Base-by-base conservation (phyloP, 2,888 invertebrate genomes). In the Heliconius cydno region DNA sequence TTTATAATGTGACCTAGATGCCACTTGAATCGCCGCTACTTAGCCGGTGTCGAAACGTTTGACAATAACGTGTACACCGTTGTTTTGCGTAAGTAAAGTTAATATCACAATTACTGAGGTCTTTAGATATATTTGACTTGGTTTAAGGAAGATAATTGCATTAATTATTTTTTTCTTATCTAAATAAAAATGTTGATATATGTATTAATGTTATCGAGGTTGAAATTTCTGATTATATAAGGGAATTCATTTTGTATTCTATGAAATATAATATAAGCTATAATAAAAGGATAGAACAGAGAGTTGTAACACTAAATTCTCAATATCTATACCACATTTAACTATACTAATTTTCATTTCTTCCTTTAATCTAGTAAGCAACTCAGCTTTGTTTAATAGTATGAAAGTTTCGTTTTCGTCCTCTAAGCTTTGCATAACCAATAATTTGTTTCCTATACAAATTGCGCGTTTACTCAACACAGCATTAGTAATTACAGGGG, bases 1-100 rank as follows among this genome's bases (percentile, higher is more conserved):
- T 89, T 87, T 90, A 91, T 91, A 90, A 86, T 87, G 85, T 87
- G 93, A 91, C 92, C 93, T 88, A 94, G 91, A 92, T 94, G 87
- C 85, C 83, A 83, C 84, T 85, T 82, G 88, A 87, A 88, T 87
- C 87, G 87, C 87, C 85, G 87, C 88, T 87, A 84, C 85, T 88
- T 88, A 87, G 77, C 38, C 70, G 34, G 70, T 88, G 89, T 84
- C 86, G 92, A 90, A 92, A 92, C 86, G 46, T 88, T 90, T 91
- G 92, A 93, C 93, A 92, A 91, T 92, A 90, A 90, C 89, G 87
- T 85, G 87, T 65, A 85, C 84, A 85, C 86, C 86, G 88, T 90
- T 88, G 89, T 88, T 90, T 92, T 93, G 87, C 91, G 91, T 88
- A 92, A 92, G 80, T 79, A 72, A 63, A 46, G 65, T 73, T 79